Conservation (phyloP, 2,888 invertebrate species). For the Cetonia aurata region DNA sequence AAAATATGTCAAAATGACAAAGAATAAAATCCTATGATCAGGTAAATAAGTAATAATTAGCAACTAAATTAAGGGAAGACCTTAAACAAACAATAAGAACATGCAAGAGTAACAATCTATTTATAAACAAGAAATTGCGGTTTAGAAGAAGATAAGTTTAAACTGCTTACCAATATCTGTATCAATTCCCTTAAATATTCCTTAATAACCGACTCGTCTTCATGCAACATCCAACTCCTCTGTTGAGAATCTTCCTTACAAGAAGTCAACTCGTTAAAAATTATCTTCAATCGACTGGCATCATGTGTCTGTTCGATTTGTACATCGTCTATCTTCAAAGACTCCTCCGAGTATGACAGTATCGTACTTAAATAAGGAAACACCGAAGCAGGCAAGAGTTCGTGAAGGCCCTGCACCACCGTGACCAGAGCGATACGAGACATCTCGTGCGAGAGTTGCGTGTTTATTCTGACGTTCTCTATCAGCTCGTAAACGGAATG, state of each 20-base stretch:
- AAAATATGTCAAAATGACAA: no score
- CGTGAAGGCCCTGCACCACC: conserved; percentile 72
- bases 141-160: neutral
- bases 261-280: conserved; percentile 86
- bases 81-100: no score
- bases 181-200: conserved; percentile 86
- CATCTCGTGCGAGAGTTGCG: conserved; percentile 88
- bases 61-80: no score
- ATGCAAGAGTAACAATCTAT: no score
- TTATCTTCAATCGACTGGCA: conserved; percentile 83
- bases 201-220: conserved; percentile 90
- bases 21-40: no score
- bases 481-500: conserved; percentile 80
- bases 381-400: conserved; percentile 72
- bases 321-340: conserved; percentile 72
- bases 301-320: conserved; percentile 88
- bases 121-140: no score
- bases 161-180: conserved; percentile 78
- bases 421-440: conserved; percentile 87
- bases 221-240: conserved; percentile 94
- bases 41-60: no score
- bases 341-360: conserved; percentile 72
- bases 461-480: conserved; percentile 84
- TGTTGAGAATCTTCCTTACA: conserved; percentile 97
- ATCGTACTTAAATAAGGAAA: conserved; percentile 72